Base-by-base conservation (phyloP, 1,140 invertebrate species). In the Cepaea nemoralis region DNA sequence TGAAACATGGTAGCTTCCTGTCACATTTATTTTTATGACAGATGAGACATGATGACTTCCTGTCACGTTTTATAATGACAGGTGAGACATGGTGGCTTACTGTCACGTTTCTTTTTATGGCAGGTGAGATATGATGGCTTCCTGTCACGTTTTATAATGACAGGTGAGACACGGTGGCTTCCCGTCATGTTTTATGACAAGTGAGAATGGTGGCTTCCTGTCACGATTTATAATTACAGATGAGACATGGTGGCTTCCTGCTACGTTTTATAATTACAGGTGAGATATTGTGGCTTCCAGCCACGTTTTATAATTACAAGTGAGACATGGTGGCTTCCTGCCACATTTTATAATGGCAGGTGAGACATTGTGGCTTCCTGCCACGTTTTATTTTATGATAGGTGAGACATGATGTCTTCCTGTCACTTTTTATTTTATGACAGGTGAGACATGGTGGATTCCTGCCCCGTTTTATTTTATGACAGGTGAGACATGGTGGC, bases 291-390 rank as follows among this genome's bases (percentile, higher is more conserved):
- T n/a, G n/a, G n/a, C n/a, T n/a, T n/a, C n/a, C n/a, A n/a, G n/a
- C n/a, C n/a, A n/a, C n/a, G n/a, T n/a, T n/a, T n/a, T n/a, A 55
- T 89, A 59, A 67, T 88, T 8, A 86, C 85, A 74, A 87, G 88
- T 89, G 79, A 83, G n/a, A 2, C 1, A 39, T 75, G 24, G 73
- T 37, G 0, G 16, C n/a, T n/a, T n/a, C n/a, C n/a, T n/a, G n/a
- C n/a, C n/a, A n/a, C n/a, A n/a, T n/a, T n/a, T n/a, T n/a, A n/a
- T n/a, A n/a, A n/a, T n/a, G n/a, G n/a, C n/a, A n/a, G n/a, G n/a
- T n/a, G n/a, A n/a, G n/a, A n/a, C n/a, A n/a, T n/a, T n/a, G n/a
- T n/a, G n/a, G n/a, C n/a, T n/a, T n/a, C n/a, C n/a, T n/a, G n/a
- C n/a, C n/a, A n/a, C n/a, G n/a, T n/a, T n/a, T n/a, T n/a, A 55